phyloP scores from a whole-genome alignment of 2,888 invertebrate species.

The Eupithecia insigniata region DNA sequence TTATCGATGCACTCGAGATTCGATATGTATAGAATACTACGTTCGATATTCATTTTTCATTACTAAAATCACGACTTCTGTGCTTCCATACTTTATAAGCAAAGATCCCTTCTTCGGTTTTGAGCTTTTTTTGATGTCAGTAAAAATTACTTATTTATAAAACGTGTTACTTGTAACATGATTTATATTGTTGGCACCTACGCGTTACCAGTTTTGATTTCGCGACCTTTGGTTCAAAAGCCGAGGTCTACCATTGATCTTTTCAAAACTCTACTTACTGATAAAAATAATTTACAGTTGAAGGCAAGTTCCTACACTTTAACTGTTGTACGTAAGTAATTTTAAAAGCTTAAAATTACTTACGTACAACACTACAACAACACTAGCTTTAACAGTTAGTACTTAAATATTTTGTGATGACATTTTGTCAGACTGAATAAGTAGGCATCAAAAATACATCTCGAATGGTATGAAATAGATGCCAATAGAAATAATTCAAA shows the following conservation, averaged over 20 bases:
- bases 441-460: background rate
- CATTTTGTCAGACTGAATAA: background rate
- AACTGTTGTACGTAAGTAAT: background rate
- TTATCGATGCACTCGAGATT: background rate
- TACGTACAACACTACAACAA: no score
- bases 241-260: constrained; percentile 19
- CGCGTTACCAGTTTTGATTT: constrained; percentile 2
- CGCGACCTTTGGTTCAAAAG: constrained; percentile 11
- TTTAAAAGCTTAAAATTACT: no score
- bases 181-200: background rate
- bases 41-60: background rate
- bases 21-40: background rate
- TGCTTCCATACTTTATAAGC: background rate
- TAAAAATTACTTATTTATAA: background rate
- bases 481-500: constrained; percentile 3
- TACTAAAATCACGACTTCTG: background rate
- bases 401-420: background rate
- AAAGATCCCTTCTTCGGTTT: background rate
- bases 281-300: constrained; percentile 4
- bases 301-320: background rate
- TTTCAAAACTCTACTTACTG: background rate
- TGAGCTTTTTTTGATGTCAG: background rate
- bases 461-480: background rate
- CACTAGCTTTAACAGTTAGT: no score
- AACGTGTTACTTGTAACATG: no score